Evolutionary conservation across 2,888 invertebrate genomes (phyloP), one percentile per base, ranked within the genome.

Genomic region (Drosophila maculinotata): DNA sequence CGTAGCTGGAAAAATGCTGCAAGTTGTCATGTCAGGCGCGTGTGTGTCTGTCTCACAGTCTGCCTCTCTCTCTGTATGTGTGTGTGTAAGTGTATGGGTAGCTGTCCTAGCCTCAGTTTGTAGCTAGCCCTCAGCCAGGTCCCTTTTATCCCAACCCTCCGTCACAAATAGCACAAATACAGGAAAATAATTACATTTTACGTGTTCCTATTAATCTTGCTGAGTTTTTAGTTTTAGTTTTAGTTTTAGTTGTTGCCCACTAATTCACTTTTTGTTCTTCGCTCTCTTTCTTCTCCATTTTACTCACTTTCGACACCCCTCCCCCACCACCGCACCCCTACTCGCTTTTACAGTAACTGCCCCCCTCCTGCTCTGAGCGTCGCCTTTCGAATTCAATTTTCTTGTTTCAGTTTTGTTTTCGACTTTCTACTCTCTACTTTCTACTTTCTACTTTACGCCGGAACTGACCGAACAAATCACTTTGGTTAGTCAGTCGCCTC

Each of bases 171-270:
- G 85, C 65, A 87, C 85, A 81, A 81, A 87, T 76, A 69, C 85
- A 79, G 85, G 79, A 83, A 83, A 83, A 83, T 83, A 87, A 83
- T 83, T 83, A 83, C 82, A 79, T 87, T 83, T 87, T 79, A 83
- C 85, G 87, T 87, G 87, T 87, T 83, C 85, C 82, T 84, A 87
- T 83, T 83, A 83, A 83, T 87, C 85, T 87, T 81, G 85, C 85
- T 76, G 81, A 81, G 85, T 87, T 83, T 87, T 84, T 84, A 82
- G 87, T 86, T 80, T 75, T 72, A 72, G 77, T 82, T 78, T 75
- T 62, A 82, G 76, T 65, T 72, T 74, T 35, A 69, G 69, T 73
- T 82, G 84, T 80, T 81, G 60, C 74, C 80, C 77, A 83, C 86
- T 81, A 81, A 86, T 81, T 81, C 78, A 87, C 72, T 84, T 76